These are phyloP conservation scores for Hypotaenidia okinawae DNA, from an alignment of 2,797 vertebrate genomes.

Conservation along the genomic window DNA sequence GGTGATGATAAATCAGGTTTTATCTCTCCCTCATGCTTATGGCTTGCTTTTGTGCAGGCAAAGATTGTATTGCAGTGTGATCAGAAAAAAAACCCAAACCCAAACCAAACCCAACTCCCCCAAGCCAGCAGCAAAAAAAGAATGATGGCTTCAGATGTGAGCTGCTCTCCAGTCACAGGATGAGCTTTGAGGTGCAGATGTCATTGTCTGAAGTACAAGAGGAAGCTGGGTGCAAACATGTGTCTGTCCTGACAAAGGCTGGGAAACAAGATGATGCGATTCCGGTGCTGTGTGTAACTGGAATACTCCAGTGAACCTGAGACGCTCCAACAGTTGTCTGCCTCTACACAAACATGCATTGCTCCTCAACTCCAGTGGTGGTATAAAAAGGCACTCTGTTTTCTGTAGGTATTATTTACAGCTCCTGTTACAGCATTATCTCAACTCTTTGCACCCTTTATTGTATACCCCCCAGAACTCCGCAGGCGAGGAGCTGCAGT, in stretches of 20 bases:
- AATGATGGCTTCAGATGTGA: background rate
- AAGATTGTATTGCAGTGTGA: background rate
- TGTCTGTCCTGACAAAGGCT: background rate
- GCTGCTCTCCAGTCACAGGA: background rate
- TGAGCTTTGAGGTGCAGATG: background rate
- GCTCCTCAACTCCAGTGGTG: background rate
- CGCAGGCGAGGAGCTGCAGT: background rate
- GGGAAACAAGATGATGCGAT: background rate
- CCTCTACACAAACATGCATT: background rate
- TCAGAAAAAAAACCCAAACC: background rate
- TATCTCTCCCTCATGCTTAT: background rate
- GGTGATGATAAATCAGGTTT: background rate
- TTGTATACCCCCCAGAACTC: background rate
- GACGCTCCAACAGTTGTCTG: background rate
- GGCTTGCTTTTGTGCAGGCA: background rate
- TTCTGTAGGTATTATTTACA: background rate
- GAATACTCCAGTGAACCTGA: background rate
- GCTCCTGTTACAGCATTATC: background rate
- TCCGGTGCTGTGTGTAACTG: background rate
- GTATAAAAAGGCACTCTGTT: background rate
- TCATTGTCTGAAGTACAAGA: background rate
- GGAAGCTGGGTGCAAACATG: background rate
- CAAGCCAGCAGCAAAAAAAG: background rate
- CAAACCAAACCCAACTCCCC: background rate
- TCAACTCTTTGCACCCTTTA: background rate